phyloP scores from a whole-genome alignment of 2,113 vertebrate species.

The Talpa occidentalis region DNA sequence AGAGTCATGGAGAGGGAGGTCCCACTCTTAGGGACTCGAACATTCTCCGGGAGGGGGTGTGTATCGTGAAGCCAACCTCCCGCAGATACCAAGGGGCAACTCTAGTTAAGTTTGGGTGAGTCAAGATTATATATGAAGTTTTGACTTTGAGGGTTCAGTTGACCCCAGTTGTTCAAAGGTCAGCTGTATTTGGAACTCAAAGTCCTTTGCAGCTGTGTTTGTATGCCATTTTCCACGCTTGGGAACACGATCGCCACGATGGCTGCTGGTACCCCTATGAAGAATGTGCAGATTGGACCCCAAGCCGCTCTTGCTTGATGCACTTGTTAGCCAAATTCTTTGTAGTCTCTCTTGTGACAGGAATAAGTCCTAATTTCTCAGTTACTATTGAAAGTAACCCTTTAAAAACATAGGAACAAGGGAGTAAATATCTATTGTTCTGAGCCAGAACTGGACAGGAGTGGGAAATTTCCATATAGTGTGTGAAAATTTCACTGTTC shows the following conservation, averaged over 20 bases:
- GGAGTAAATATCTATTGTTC: neutral
- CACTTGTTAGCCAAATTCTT: neutral
- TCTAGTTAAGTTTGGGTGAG: neutral
- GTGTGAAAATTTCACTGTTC: neutral
- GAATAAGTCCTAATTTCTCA: neutral
- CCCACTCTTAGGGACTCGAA: neutral
- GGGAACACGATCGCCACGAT: neutral
- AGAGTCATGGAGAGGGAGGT: neutral
- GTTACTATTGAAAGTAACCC: constrained; percentile 15
- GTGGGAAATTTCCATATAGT: neutral
- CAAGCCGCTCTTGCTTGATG: neutral
- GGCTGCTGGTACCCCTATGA: neutral
- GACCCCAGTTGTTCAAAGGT: neutral
- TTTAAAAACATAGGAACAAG: neutral
- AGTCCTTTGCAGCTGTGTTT: neutral
- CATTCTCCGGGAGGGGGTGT: neutral
- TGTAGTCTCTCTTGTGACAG: neutral
- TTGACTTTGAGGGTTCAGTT: neutral
- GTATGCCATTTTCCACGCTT: fast-evolving
- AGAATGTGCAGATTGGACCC: neutral
- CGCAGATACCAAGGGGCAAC: neutral
- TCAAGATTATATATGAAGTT: neutral
- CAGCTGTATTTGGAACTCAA: neutral
- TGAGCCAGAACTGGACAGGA: constrained; percentile 46
- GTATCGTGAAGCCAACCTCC: neutral